phyloP scores from a whole-genome alignment of 2,888 invertebrate species.

The Brachypalpus laphriformis region DNA sequence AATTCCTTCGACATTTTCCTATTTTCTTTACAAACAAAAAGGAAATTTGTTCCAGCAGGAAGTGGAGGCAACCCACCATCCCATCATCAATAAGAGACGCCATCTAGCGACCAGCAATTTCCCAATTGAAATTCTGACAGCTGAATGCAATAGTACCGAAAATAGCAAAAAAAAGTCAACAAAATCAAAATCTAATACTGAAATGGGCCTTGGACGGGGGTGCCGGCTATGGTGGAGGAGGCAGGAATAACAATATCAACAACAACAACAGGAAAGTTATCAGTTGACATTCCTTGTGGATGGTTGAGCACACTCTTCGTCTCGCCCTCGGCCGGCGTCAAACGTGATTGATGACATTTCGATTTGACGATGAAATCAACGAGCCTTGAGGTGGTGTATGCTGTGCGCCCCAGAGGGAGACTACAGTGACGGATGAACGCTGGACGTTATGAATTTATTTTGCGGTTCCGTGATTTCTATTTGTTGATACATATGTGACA shows the following conservation, averaged over 20 bases:
- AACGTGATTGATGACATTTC: conserved; percentile 63
- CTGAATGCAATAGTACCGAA: conserved; percentile 11
- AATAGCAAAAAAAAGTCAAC: conserved; percentile 18
- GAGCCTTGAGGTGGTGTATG: conserved; percentile 6
- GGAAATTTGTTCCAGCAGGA: conserved; percentile 5
- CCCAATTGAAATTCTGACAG: conserved; percentile 55
- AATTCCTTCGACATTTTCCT: conserved; percentile 39
- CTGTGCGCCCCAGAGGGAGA: not conserved
- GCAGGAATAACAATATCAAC: not conserved
- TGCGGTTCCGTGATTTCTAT: conserved; percentile 56
- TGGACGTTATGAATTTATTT: conserved; percentile 66
- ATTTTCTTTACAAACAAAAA: not conserved
- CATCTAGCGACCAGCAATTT: conserved; percentile 22
- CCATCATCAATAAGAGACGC: not conserved
- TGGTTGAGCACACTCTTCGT: conserved; percentile 24
- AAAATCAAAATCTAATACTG: conserved; percentile 48
- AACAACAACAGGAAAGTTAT: conserved; percentile 45
- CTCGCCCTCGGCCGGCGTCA: conserved; percentile 16
- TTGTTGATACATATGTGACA: conserved; percentile 46
- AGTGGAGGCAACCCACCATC: not conserved
- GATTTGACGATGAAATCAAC: conserved; percentile 35
- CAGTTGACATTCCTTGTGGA: conserved; percentile 55
- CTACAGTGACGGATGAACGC: conserved; percentile 43
- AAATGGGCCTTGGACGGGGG: conserved; percentile 16
- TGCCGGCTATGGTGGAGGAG: not conserved